phyloP scores from a whole-genome alignment of 2,113 vertebrate genomes.

The Actinemys pallida region DNA sequence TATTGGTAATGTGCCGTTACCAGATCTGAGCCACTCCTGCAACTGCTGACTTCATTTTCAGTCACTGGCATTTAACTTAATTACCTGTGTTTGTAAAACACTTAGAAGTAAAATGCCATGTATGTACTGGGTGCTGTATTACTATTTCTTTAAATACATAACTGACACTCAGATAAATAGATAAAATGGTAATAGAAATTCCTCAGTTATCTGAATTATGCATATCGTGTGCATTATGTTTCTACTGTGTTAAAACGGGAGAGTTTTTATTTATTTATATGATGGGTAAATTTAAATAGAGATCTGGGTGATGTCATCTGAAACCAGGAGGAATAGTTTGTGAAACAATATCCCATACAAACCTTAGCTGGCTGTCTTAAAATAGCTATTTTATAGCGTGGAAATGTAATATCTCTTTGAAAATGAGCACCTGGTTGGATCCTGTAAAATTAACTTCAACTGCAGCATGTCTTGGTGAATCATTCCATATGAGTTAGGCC shows the following conservation, averaged over 20 bases:
- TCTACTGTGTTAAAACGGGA: background rate
- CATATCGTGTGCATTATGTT: accelerated
- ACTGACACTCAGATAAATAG: background rate
- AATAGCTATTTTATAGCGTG: background rate
- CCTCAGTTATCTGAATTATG: accelerated
- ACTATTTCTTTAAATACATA: background rate
- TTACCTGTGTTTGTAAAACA: background rate
- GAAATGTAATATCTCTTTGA: background rate
- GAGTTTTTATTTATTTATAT: background rate
- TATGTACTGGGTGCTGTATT: background rate
- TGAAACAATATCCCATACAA: background rate
- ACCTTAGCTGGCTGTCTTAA: background rate
- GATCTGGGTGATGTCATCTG: conserved; percentile 25
- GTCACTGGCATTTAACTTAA: background rate
- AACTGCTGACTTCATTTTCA: background rate
- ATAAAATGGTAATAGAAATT: accelerated
- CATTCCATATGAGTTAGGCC: background rate
- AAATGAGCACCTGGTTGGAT: background rate
- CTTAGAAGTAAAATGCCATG: no score
- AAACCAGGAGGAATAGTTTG: background rate
- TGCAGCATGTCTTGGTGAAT: background rate
- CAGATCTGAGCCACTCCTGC: background rate
- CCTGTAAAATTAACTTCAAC: background rate
- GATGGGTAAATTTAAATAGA: background rate
- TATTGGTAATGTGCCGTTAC: background rate